Evolutionary conservation across 2,888 invertebrate species (phyloP).

Genomic region (Brachynemurus nebulosus): DNA sequence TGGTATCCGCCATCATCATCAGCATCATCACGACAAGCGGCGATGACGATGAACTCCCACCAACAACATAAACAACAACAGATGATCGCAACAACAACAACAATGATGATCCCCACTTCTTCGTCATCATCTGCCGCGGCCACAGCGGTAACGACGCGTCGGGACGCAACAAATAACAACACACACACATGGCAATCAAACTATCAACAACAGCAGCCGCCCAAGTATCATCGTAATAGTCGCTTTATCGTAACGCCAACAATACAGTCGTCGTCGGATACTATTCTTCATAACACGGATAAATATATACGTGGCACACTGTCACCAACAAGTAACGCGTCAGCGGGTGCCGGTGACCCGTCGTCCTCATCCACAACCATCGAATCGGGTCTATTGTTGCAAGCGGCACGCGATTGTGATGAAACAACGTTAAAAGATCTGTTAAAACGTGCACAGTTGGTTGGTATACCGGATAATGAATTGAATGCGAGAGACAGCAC

Average conservation of each 20-base stretch:
- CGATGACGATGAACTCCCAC: no score
- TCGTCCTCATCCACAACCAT: no score
- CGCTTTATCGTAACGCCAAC: conserved; percentile 15
- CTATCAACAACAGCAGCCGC: no score
- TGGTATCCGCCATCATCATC: no score
- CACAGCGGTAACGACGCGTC: no score
- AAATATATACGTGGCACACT: conserved; percentile 31
- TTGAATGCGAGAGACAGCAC: conserved; percentile 40
- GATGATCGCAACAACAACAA: no score
- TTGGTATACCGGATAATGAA: conserved; percentile 31
- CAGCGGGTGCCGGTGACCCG: no score
- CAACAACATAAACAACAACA: no score
- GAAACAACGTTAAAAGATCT: conserved; percentile 33
- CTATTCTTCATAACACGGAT: conserved; percentile 26
- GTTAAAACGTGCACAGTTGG: conserved; percentile 29
- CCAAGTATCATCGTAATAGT: conserved; percentile 23
- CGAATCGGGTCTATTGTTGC: conserved; percentile 26
- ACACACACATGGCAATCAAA: conserved; percentile 22
- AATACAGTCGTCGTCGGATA: background rate
- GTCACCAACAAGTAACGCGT: conserved; percentile 30
- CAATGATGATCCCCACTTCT: no score
- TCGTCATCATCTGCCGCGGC: no score
- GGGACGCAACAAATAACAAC: no score
- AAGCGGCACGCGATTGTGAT: conserved; percentile 40
- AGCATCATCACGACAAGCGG: no score